These are phyloP conservation scores for Epizoanthus fatuus DNA, from an alignment of 92 coral and sea anemone species.

Conservation along the genomic window DNA sequence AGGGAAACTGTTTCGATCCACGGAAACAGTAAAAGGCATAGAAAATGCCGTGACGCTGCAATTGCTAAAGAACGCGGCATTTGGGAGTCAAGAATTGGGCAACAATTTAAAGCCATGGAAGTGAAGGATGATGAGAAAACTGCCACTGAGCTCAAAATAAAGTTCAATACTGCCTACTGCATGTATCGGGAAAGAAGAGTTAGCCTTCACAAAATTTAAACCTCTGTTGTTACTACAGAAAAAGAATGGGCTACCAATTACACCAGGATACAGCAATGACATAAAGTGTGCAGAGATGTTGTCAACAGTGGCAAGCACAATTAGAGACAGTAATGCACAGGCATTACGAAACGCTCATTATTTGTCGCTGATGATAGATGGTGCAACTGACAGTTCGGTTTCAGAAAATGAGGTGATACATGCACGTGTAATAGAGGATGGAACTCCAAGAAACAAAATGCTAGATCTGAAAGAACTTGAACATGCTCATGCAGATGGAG, in stretches of 20 bases:
- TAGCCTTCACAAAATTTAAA: slow-evolving; percentile 5
- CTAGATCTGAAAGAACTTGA: not conserved
- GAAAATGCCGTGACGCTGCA: not conserved
- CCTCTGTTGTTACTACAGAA: not conserved
- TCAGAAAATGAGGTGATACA: slow-evolving; percentile 14
- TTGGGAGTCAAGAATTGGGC: not conserved
- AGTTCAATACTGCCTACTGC: slow-evolving; percentile 12
- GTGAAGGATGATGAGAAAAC: not conserved
- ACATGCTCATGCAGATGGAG: slow-evolving; percentile 10
- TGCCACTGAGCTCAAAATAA: not conserved
- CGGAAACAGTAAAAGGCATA: too few species aligned
- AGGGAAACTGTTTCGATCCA: too few species aligned
- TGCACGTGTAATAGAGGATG: not conserved
- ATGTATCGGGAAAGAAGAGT: slow-evolving; percentile 14
- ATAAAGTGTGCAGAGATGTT: slow-evolving; percentile 14
- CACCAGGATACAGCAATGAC: slow-evolving; percentile 13
- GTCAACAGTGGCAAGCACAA: not conserved
- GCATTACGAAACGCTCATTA: too few species aligned
- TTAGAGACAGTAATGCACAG: not conserved
- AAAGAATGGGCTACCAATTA: not conserved
- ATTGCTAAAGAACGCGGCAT: not conserved
- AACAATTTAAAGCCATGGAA: not conserved
- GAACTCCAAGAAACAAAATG: slow-evolving; percentile 4
- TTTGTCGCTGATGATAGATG: not conserved
- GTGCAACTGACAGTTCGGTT: slow-evolving; percentile 21